These are phyloP conservation scores for Maniola hyperantus DNA, from an alignment of 2,888 invertebrate species.

Conservation along the genomic window DNA sequence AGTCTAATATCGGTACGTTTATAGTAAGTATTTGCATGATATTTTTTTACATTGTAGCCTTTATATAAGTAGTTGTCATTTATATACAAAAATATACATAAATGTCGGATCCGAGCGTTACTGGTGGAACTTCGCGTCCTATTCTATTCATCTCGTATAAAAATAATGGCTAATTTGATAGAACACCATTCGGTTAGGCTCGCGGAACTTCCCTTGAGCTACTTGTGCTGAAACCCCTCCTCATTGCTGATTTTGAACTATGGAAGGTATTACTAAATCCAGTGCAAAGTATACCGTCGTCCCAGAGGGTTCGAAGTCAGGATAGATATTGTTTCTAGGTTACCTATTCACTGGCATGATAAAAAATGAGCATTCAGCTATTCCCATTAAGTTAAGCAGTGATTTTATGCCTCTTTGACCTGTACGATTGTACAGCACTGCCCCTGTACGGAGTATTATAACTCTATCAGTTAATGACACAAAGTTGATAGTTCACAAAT, in stretches of 20 bases:
- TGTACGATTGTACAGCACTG: too few relatives aligned
- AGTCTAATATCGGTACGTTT: conserved; percentile 61
- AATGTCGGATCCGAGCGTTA: conserved; percentile 58
- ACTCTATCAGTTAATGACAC: too few relatives aligned
- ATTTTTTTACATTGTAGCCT: conserved; percentile 69
- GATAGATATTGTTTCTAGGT: too few relatives aligned
- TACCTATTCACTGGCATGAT: too few relatives aligned
- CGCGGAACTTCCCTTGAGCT: conserved; percentile 44
- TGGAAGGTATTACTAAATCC: neutral
- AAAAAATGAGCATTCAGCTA: too few relatives aligned
- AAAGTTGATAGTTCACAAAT: too few relatives aligned
- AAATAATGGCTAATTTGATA: conserved; percentile 64
- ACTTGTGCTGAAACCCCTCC: conserved; percentile 15
- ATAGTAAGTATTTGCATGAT: conserved; percentile 62
- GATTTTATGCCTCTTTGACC: too few relatives aligned
- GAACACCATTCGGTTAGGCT: conserved; percentile 45
- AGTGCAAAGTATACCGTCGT: neutral
- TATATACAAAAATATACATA: conserved; percentile 82
- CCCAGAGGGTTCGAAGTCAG: too few relatives aligned
- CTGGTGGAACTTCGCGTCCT: conserved; percentile 43
- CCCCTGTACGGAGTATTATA: too few relatives aligned
- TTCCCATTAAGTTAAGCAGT: too few relatives aligned
- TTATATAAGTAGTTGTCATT: conserved; percentile 68
- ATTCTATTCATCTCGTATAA: conserved; percentile 56
- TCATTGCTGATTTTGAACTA: conserved; percentile 4